A percentile compares a stretch with the other conserved stretches of the same genome.
These are phyloP conservation scores for Heliconius charithonia DNA, from an alignment of 2,888 invertebrate species.

Conservation along the genomic window DNA sequence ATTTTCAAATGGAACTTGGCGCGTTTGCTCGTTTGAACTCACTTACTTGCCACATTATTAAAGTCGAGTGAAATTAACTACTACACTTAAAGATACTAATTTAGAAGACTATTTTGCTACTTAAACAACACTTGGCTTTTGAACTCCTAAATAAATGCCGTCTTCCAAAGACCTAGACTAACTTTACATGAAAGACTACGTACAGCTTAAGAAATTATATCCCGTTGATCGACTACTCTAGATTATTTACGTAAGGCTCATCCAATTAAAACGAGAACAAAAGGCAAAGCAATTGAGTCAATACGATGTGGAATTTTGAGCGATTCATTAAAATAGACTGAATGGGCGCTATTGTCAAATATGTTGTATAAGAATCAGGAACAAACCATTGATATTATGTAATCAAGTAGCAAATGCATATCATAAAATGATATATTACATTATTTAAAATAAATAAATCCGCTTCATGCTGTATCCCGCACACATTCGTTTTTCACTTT, in stretches of 20 bases:
- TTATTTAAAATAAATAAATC: too few relatives aligned
- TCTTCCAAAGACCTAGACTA: background rate
- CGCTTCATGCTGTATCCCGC: too few relatives aligned
- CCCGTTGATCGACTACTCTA: background rate
- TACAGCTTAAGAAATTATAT: background rate
- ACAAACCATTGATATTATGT: background rate
- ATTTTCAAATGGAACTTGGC: slow-evolving; percentile 22
- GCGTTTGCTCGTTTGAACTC: slow-evolving; percentile 19
- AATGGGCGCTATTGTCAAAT: slow-evolving; percentile 17
- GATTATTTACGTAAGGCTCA: slow-evolving; percentile 13
- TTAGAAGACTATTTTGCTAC: slow-evolving; percentile 2
- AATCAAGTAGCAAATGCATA: background rate
- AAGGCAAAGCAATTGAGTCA: slow-evolving; percentile 15
- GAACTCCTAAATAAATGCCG: background rate
- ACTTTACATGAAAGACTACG: background rate
- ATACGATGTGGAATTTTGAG: slow-evolving; percentile 10
- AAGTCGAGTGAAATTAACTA: slow-evolving; percentile 27
- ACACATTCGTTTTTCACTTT: too few relatives aligned
- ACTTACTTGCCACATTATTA: slow-evolving; percentile 29
- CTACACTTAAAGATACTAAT: slow-evolving; percentile 19
- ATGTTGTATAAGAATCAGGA: slow-evolving; percentile 1
- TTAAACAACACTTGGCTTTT: background rate
- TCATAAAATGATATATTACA: background rate
- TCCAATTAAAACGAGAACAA: slow-evolving; percentile 15
- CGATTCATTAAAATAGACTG: slow-evolving; percentile 17